Percentiles rank a stretch among this genome's conserved stretches.
phyloP scores from a whole-genome alignment of 1,140 invertebrate species.

The Matsumurasca onukii region DNA sequence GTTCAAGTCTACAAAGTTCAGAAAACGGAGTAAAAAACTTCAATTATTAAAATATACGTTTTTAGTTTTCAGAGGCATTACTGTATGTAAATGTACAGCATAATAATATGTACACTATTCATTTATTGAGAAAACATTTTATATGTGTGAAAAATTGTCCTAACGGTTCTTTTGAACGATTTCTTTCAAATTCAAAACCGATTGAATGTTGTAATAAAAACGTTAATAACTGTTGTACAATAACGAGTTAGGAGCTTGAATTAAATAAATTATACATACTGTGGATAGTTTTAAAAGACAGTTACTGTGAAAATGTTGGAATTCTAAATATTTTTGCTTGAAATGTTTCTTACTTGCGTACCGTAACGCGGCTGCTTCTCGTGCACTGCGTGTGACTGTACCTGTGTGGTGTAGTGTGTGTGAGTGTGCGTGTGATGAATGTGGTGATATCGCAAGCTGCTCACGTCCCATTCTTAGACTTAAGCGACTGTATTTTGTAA shows the following conservation, averaged over 20 bases:
- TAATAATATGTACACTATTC: too few species aligned
- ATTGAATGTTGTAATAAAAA: too few species aligned
- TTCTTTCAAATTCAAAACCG: too few species aligned
- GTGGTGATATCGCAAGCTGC: constrained; percentile 22
- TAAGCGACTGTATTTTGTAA: constrained; percentile 30
- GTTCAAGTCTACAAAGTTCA: too few species aligned
- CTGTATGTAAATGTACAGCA: too few species aligned
- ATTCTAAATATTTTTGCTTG: constrained; percentile 27
- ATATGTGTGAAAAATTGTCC: too few species aligned
- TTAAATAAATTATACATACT: neutral
- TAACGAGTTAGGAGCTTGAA: neutral
- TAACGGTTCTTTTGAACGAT: too few species aligned
- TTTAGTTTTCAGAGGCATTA: too few species aligned
- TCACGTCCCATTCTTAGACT: constrained; percentile 11
- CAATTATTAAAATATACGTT: too few species aligned
- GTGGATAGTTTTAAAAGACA: constrained; percentile 15
- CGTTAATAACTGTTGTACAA: constrained; percentile 4
- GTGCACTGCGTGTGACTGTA: constrained; percentile 18
- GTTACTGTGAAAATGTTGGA: constrained; percentile 8
- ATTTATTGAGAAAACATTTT: too few species aligned
- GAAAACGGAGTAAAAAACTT: too few species aligned
- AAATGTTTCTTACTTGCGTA: neutral
- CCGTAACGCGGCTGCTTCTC: neutral
- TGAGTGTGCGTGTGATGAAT: neutral
- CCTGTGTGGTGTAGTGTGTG: too few species aligned